Conservation (phyloP, 2,888 invertebrate species). For the Vandiemenella viatica region DNA sequence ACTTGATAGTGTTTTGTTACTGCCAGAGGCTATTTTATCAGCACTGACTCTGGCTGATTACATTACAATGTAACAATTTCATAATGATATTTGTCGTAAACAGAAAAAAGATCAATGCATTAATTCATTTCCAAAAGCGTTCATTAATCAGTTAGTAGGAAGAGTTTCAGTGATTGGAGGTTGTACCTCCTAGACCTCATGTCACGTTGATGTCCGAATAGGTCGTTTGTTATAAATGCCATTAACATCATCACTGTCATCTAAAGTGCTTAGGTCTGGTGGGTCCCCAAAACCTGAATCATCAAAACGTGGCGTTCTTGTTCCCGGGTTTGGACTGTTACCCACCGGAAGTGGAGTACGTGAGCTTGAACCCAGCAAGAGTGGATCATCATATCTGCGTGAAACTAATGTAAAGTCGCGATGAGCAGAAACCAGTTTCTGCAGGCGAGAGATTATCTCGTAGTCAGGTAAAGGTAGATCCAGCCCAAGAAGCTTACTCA, state of each 20-base stretch:
- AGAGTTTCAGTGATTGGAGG: no score
- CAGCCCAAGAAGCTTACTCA: conserved; percentile 57
- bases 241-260: conserved; percentile 43
- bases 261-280: conserved; percentile 35
- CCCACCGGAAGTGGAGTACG: conserved; percentile 35
- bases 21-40: no score
- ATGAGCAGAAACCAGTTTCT: conserved; percentile 72
- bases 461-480: conserved; percentile 57
- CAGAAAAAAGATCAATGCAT: no score
- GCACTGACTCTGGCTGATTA: no score
- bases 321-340: conserved; percentile 41
- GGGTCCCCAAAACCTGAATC: conserved; percentile 59
- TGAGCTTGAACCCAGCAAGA: conserved; percentile 27
- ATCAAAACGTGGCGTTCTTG: conserved; percentile 39
- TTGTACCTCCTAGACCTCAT: no score
- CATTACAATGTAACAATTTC: no score
- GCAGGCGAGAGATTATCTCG: conserved; percentile 59
- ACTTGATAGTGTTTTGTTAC: no score
- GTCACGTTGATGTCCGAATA: conserved; percentile 23
- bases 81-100: no score
- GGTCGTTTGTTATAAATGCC: conserved; percentile 46
- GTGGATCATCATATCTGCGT: conserved; percentile 50
- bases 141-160: no score
- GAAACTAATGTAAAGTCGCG: conserved; percentile 76
- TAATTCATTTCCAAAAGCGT: no score